Evolutionary conservation across 1,140 invertebrate genomes (phyloP), one percentile per base, ranked within the genome.

Genomic region (Metopolophium dirhodum): DNA sequence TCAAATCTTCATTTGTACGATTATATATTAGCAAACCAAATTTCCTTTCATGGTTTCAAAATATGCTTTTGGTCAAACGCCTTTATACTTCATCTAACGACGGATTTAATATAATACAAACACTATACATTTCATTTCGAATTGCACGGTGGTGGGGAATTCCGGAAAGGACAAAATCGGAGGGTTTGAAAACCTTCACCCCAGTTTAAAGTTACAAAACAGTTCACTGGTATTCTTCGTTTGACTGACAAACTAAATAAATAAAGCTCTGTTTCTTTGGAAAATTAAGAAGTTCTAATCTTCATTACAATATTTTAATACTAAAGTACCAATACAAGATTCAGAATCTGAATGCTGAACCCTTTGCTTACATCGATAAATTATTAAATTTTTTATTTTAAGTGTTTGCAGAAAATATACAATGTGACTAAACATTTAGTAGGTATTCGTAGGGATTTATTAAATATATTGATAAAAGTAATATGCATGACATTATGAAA

Each of bases 21-120:
- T 37, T 89, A 37, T 57, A 57, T 57, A 89, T 89, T 57, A 41
- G 51, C 88, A 89, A 89, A 41, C 35, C 88, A 89, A 89, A 89
- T 89, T 54, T 89, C 8, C 2, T 89, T 57, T 89, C 35, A 57
- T 37, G 37, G 11, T 89, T 89, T 57, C 14, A 23, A 51, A 88
- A 88, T 57, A 47, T 37, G n/a, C 35, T n/a, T 22, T 51, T 37
- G 30, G 20, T 9, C 51, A n/a, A 54, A 54, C 35, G 49, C 54
- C 6, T 47, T 88, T n/a, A 68, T 68, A 88, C 2, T 49, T 37
- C 22, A 41, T 57, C n/a, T 57, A 89, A 89, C 49, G 49, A n/a
- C n/a, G 22, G 22, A 57, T 89, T 41, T 41, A 89, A 89, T 89
- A 57, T 51, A 89, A 41, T 22, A 89, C 22, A 26, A 89, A 89